A percentile compares a stretch with the other conserved stretches of the same genome.
Conservation (phyloP, 2,888 invertebrate genomes). For the Smittia aterrima region DNA sequence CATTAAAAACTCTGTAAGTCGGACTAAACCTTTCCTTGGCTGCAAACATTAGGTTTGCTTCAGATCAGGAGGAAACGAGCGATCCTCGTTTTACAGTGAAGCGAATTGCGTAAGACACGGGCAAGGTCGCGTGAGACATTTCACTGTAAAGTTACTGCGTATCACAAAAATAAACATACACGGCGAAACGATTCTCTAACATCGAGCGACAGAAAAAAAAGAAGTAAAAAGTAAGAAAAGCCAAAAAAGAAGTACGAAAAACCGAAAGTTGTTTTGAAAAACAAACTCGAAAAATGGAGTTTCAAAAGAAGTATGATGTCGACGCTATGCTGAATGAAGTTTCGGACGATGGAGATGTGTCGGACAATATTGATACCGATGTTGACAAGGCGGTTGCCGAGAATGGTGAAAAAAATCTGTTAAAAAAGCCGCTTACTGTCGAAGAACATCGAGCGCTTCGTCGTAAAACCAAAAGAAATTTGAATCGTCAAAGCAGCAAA, state of each 20-base stretch:
- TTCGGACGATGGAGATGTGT: constrained; percentile 5
- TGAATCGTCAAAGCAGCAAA: constrained; percentile 50
- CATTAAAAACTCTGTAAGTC: neutral
- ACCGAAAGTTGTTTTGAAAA: constrained; percentile 27
- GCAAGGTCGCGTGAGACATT: neutral
- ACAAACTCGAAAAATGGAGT: constrained; percentile 17
- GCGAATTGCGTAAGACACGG: neutral
- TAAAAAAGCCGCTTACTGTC: constrained; percentile 36
- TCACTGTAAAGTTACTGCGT: constrained; percentile 31
- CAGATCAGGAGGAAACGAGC: neutral
- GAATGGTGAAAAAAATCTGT: constrained; percentile 20
- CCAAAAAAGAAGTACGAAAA: neutral
- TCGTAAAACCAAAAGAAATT: constrained; percentile 44
- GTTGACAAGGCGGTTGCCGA: constrained; percentile 16
- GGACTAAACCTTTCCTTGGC: neutral
- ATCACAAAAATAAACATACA: constrained; percentile 34
- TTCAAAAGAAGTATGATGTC: constrained; percentile 26
- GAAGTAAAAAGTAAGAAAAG: neutral
- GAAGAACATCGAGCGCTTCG: constrained; percentile 41
- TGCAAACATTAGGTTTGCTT: neutral
- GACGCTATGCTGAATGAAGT: constrained; percentile 34
- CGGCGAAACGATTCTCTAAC: constrained; percentile 22
- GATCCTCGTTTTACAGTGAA: neutral
- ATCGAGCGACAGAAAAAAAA: neutral
- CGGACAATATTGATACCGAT: constrained; percentile 11